Evolutionary conservation across 2,113 vertebrate species (phyloP), one percentile per base, ranked within the genome.

Genomic region (Mola mola): DNA sequence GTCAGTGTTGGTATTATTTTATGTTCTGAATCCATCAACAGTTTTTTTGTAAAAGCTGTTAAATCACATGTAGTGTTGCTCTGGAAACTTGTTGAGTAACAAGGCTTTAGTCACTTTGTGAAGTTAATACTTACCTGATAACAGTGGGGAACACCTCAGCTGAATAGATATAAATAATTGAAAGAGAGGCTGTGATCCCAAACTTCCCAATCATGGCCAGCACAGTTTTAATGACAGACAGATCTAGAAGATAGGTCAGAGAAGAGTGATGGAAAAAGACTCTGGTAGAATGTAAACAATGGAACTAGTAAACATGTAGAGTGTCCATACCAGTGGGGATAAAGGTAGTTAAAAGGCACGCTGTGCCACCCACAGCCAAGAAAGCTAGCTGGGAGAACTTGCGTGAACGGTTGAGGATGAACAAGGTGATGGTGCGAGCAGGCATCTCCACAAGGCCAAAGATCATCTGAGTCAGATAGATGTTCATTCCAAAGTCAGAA

Each of bases 401-500:
- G 26, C 90, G 77, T 15, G 88, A 66, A 1, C 59, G 61, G 20
- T 73, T 87, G 52, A 94, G 90, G 65, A 78, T 90, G 72, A 94
- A 42, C 20, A 92, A 79, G 0, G 85, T 84, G 17, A 85, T 77
- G 1, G 90, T 69, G 50, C 93, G 93, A 2, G 89, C 89, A 0
- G 92, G 93, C 75, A 94, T 79, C 85, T 95, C 94, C 1, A 91
- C 88, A 0, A 82, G 73, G 0, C 92, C 93, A 0, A 93, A 86
- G 55, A 94, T 78, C 62, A 88, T 2, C 70, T 94, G 92, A 6
- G 90, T 92, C 78, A 95, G 76, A 81, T 94, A 94, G 49, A 94
- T 69, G 75, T 95, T 82, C 80, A 91, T 89, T 1, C 89, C 91
- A 0, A 94, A 90, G 72, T 89, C 78, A 24, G 83, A 85, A 10